Evolutionary conservation across 2,113 vertebrate species (phyloP).

Genomic region (Noctilio leporinus): DNA sequence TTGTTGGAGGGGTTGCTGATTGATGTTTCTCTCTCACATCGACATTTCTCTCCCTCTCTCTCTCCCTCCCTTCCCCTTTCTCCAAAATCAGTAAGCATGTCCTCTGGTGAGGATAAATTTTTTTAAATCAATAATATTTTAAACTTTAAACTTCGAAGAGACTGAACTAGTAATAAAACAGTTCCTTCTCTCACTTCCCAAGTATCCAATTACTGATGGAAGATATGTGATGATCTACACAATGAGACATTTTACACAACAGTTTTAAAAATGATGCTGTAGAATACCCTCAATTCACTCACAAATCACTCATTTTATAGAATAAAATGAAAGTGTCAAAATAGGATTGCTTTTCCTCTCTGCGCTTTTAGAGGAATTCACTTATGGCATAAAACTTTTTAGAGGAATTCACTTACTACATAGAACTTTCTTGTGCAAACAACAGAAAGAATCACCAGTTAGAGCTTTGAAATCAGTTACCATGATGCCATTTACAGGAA

Average conservation of each 20-base stretch:
- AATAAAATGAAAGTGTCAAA: slow-evolving; percentile 38
- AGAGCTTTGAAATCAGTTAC: slow-evolving; percentile 27
- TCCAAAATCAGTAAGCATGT: no score
- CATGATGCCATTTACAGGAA: slow-evolving; percentile 11
- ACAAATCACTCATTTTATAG: slow-evolving; percentile 16
- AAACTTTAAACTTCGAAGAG: neutral
- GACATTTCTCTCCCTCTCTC: no score
- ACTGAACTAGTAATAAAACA: slow-evolving; percentile 31
- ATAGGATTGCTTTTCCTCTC: neutral
- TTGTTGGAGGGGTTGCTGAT: no score
- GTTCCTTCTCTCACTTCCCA: neutral
- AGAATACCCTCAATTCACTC: slow-evolving; percentile 30
- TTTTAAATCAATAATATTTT: neutral
- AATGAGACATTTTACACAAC: slow-evolving; percentile 34
- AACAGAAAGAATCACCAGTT: slow-evolving; percentile 4
- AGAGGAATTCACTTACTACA: neutral
- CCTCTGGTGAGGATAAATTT: no score
- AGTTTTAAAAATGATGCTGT: neutral
- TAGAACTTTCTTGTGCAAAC: slow-evolving; percentile 25
- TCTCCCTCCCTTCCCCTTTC: no score
- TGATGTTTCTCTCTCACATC: no score
- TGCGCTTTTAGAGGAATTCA: neutral
- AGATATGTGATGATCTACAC: neutral
- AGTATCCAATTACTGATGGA: slow-evolving; percentile 9
- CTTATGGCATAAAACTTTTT: neutral